Evolutionary conservation across 2,113 vertebrate species (phyloP).

Genomic region (Hemiprocne comata): DNA sequence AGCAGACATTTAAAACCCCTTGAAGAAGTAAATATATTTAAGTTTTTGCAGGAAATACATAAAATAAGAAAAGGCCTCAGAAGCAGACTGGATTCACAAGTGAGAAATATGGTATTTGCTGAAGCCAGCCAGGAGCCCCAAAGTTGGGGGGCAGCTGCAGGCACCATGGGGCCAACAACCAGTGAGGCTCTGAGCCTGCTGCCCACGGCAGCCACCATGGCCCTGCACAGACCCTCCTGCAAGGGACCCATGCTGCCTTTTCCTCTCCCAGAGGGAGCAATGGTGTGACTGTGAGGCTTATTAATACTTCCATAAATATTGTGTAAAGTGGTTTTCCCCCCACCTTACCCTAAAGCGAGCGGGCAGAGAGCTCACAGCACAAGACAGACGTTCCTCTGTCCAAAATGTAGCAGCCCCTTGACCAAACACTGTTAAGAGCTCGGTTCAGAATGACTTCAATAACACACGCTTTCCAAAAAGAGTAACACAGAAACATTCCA

Average conservation of each 20-base stretch:
- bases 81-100: not conserved
- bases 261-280: not conserved
- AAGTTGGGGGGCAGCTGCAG: accelerated
- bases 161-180: not conserved
- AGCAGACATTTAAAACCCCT: not conserved
- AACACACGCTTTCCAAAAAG: not conserved
- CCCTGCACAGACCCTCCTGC: not conserved
- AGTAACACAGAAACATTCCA: not conserved
- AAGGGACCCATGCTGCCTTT: not conserved
- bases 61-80: not conserved
- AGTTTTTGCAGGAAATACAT: not conserved
- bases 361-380: accelerated
- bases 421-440: not conserved
- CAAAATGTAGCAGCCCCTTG: not conserved
- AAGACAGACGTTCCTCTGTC: not conserved
- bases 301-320: not conserved
- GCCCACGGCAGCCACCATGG: accelerated
- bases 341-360: not conserved
- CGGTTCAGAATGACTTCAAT: not conserved
- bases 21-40: not conserved
- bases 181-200: not conserved
- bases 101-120: not conserved
- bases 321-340: not conserved
- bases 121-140: not conserved
- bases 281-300: not conserved